Evolutionary conservation across 2,888 invertebrate species (phyloP).

Genomic region (Malthinus flaveolus): DNA sequence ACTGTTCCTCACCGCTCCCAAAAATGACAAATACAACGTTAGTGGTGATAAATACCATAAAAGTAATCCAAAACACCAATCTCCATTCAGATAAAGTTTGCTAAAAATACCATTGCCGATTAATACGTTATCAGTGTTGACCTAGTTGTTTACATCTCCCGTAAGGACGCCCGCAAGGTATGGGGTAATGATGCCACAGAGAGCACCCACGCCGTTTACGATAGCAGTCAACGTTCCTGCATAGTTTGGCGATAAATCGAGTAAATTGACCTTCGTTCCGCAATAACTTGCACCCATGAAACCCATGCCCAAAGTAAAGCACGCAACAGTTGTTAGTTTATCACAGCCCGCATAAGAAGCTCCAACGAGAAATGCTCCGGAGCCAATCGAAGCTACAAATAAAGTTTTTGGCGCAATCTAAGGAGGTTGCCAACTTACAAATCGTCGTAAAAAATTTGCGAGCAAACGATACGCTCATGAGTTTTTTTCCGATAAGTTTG

Average conservation of each 20-base stretch:
- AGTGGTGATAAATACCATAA: conserved; percentile 67
- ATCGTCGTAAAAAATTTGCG: conserved; percentile 70
- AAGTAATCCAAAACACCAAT: conserved; percentile 78
- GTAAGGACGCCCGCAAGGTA: conserved; percentile 64
- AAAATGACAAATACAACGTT: conserved; percentile 70
- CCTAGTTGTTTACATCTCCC: conserved; percentile 57
- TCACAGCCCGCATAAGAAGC: conserved; percentile 13
- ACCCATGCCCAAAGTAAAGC: conserved; percentile 10
- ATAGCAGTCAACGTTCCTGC: conserved; percentile 65
- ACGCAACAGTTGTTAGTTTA: not conserved
- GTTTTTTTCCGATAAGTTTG: conserved; percentile 62
- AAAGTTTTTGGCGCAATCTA: not conserved
- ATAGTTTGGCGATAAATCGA: conserved; percentile 65
- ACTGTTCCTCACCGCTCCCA: conserved; percentile 74
- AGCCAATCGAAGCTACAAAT: conserved; percentile 4
- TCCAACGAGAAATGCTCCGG: not conserved
- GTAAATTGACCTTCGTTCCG: conserved; percentile 65
- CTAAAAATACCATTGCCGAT: conserved; percentile 52
- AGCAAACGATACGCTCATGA: conserved; percentile 59
- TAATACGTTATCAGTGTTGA: not conserved
- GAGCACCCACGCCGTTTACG: conserved; percentile 62
- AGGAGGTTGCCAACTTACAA: conserved; percentile 53
- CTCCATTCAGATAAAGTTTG: conserved; percentile 72
- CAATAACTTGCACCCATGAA: conserved; percentile 69
- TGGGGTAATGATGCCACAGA: conserved; percentile 65